Base-by-base conservation (phyloP, 64 coral and sea anemone species). In the Actinia tenebrosa region DNA sequence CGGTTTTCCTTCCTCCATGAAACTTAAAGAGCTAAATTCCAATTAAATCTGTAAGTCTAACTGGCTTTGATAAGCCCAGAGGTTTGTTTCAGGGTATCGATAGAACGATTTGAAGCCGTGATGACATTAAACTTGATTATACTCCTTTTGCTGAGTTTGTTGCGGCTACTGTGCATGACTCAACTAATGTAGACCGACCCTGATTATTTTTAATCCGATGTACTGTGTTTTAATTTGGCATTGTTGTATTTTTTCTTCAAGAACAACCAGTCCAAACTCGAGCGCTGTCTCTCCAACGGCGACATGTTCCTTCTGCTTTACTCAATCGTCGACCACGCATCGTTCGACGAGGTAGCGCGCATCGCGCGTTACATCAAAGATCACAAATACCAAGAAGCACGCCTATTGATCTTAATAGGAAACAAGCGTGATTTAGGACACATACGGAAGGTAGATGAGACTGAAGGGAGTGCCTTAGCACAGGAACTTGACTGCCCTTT, bases 231-330 rank as follows among this genome's bases (percentile, higher is more conserved):
- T 37, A 37, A 20, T 64, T 91, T 0, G 94, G 88, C 37, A 93
- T 96, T 26, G 93, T 93, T 55, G 23, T 80, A 8, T 47, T 81
- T 45, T 20, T 81, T 7, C 42, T 52, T 2, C n/a, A 50, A 81
- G 79, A 81, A 81, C 11, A 81, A 81, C 44, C 78, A 93, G 58
- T 64, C 81, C 50, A 97, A 97, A 80, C 23, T 97, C 22, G 80
- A 97, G 43, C 79, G 85, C 13, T 97, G 94, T 27, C 53, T 88
- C 0, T 11, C 86, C 19, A 84, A 86, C 5, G 94, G 94, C 0
- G 94, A 93, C 52, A 93, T 97, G 63, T 97, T 97, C 44, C 86
- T 97, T 3, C 83, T 96, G 9, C 86, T 96, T 7, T 95, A 95
- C 89, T 75, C 94, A 14, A 97, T 97, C 77, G 91, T 84, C 9